Evolutionary conservation across 2,797 vertebrate species (phyloP).

Genomic region (Natrix natrix): DNA sequence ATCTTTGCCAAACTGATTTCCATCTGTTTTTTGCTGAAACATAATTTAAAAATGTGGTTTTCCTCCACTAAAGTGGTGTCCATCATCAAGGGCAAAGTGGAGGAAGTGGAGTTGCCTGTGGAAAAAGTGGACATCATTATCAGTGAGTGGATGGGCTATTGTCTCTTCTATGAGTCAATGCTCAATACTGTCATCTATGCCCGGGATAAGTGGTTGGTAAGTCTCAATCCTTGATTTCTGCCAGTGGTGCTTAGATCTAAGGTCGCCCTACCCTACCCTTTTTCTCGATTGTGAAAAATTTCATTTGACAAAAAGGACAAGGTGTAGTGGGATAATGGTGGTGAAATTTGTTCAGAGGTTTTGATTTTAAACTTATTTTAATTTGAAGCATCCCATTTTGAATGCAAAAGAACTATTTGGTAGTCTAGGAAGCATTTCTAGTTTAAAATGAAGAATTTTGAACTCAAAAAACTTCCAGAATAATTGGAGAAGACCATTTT

Average conservation of each 20-base stretch:
- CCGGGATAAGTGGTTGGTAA: slow-evolving; percentile 92
- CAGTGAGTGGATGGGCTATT: slow-evolving; percentile 97
- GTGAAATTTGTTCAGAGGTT: not conserved
- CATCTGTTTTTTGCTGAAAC: not conserved
- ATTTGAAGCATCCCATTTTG: not conserved
- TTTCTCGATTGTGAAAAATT: not conserved
- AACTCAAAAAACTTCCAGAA: not conserved
- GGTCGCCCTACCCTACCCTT: not conserved
- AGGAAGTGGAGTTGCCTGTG: slow-evolving; percentile 89
- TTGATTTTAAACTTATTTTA: not conserved
- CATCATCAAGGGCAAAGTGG: slow-evolving; percentile 94
- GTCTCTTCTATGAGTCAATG: slow-evolving; percentile 94
- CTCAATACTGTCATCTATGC: slow-evolving; percentile 93
- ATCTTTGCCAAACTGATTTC: not conserved
- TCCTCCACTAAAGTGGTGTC: slow-evolving; percentile 80
- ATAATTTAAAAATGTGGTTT: not conserved
- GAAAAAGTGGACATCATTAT: slow-evolving; percentile 93
- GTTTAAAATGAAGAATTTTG: not conserved
- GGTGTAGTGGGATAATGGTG: too few relatives aligned
- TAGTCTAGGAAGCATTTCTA: not conserved
- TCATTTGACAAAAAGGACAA: not conserved
- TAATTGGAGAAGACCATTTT: not conserved
- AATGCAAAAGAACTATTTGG: not conserved
- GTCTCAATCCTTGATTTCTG: slow-evolving; percentile 16
- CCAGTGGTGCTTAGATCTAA: not conserved